Percentiles rank a stretch among this genome's conserved stretches.
Conservation (phyloP, 2,888 invertebrate species). For the Oxyteleia sp. region DNA sequence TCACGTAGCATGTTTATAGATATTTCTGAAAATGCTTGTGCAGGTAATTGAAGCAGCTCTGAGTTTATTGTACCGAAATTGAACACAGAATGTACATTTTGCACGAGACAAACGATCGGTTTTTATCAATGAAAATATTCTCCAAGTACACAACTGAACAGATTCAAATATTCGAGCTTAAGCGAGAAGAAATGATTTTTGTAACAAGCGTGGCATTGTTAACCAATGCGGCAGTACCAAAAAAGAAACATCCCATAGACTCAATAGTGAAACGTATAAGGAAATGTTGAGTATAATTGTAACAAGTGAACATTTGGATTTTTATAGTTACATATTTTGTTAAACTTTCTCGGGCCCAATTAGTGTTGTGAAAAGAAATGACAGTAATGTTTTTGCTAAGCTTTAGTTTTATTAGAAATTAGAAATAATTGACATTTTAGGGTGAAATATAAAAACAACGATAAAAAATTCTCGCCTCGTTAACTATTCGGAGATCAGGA, state of each 20-base stretch:
- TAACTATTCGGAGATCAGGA: constrained; percentile 49
- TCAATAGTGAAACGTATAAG: constrained; percentile 16
- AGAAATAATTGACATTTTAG: no score
- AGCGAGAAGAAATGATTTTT: constrained; percentile 4
- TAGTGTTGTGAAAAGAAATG: no score
- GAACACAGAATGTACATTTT: neutral
- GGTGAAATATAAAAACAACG: constrained; percentile 35
- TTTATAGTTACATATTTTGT: no score
- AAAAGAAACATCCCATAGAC: constrained; percentile 15
- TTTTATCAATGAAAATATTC: constrained; percentile 16
- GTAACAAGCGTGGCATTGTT: neutral
- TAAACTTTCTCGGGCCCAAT: no score
- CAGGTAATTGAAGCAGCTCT: no score
- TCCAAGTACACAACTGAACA: constrained; percentile 24
- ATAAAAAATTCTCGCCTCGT: constrained; percentile 41
- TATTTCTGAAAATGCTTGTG: no score
- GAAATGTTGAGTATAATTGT: neutral
- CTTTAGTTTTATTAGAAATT: no score
- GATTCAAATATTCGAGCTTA: constrained; percentile 35
- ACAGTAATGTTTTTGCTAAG: no score
- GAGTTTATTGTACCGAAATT: no score
- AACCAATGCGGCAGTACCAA: constrained; percentile 17
- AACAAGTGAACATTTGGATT: constrained; percentile 10
- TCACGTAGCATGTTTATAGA: constrained; percentile 34
- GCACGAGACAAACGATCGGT: neutral